Evolutionary conservation across 2,888 invertebrate genomes (phyloP).

Genomic region (Oxytorus armatus): DNA sequence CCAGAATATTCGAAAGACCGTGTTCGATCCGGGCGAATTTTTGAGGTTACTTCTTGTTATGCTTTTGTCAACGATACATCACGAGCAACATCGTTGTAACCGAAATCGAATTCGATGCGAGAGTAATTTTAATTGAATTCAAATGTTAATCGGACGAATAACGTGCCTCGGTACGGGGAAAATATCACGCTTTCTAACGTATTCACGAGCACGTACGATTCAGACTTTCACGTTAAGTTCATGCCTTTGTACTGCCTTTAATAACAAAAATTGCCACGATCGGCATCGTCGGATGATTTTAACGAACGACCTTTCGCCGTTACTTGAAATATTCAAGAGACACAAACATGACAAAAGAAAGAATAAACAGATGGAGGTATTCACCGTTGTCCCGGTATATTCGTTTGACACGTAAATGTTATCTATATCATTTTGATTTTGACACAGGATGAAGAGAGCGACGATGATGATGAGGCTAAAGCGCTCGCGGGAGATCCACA

Average conservation of each 20-base stretch:
- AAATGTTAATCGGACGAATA: constrained; percentile 43
- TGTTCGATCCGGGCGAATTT: no score
- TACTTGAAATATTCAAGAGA: constrained; percentile 26
- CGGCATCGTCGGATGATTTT: constrained; percentile 6
- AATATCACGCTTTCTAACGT: background rate
- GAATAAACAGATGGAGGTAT: constrained; percentile 42
- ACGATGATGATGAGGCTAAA: constrained; percentile 84
- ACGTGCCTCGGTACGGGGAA: constrained; percentile 18
- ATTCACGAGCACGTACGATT: constrained; percentile 19
- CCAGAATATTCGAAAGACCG: no score
- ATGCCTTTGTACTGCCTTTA: background rate
- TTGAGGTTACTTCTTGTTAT: no score
- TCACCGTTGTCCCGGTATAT: background rate
- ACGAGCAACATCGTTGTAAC: no score
- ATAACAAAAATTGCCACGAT: background rate
- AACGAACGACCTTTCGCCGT: background rate
- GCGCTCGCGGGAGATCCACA: constrained; percentile 86
- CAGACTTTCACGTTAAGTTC: constrained; percentile 33
- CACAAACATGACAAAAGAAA: constrained; percentile 52
- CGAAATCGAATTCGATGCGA: background rate
- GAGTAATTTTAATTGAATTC: background rate
- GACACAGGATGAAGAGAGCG: constrained; percentile 75
- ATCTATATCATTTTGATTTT: background rate
- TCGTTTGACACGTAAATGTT: background rate
- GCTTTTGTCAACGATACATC: no score